phyloP scores from a whole-genome alignment of 2,888 invertebrate species.

The Drosophila fungiperda region DNA sequence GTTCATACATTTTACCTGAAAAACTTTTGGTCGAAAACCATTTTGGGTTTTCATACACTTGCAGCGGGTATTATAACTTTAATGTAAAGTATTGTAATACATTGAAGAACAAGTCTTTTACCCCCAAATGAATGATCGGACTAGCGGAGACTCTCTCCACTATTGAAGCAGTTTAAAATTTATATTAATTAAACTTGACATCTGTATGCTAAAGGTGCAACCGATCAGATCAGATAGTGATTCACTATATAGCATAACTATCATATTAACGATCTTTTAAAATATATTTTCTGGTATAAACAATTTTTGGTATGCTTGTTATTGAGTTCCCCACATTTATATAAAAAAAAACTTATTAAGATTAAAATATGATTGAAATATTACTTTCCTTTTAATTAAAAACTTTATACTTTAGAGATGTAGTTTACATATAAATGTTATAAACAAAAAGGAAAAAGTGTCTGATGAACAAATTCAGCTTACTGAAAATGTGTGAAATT shows the following conservation, averaged over 20 bases:
- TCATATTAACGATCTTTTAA: background rate
- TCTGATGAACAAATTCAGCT: too few relatives aligned
- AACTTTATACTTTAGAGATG: too few relatives aligned
- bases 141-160: background rate
- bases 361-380: background rate
- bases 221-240: background rate
- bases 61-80: background rate
- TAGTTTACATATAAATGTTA: too few relatives aligned
- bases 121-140: background rate
- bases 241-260: background rate
- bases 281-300: background rate
- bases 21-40: conserved; percentile 31
- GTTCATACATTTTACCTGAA: conserved; percentile 41
- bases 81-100: background rate
- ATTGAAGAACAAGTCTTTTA: background rate
- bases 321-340: background rate
- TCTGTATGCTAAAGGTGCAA: background rate
- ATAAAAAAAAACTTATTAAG: background rate
- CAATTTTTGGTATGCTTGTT: background rate
- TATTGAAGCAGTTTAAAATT: background rate
- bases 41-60: background rate
- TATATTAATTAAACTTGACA: background rate
- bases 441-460: too few relatives aligned
- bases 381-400: too few relatives aligned
- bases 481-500: too few relatives aligned